phyloP scores from a whole-genome alignment of 2,797 vertebrate genomes.

The Anabas testudineus region DNA sequence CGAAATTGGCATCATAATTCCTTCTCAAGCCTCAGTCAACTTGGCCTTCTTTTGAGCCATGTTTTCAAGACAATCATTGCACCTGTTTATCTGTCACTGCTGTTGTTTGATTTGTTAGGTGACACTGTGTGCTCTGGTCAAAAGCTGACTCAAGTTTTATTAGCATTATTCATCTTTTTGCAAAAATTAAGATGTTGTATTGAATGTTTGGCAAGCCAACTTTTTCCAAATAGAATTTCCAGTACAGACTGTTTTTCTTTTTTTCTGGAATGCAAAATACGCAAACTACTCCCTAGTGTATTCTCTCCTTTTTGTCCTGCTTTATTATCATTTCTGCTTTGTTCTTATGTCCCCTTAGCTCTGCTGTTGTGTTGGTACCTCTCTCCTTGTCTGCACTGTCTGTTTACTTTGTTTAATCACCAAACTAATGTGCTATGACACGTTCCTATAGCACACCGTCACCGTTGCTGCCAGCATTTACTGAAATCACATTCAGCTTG shows the following conservation, averaged over 20 bases:
- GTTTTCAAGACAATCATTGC: slow-evolving; percentile 22
- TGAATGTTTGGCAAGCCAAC: not conserved
- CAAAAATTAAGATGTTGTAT: not conserved
- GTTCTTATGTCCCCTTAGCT: slow-evolving; percentile 10
- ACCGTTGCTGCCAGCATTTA: slow-evolving; percentile 57
- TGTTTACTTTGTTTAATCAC: slow-evolving; percentile 74
- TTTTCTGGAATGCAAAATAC: not conserved
- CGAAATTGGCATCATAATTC: slow-evolving; percentile 12
- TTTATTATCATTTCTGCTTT: not conserved
- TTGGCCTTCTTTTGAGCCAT: slow-evolving; percentile 17
- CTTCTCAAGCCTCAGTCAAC: slow-evolving; percentile 18
- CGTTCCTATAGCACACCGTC: slow-evolving; percentile 60
- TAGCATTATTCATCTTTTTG: not conserved
- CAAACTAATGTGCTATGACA: slow-evolving; percentile 72
- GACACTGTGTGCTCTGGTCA: slow-evolving; percentile 5
- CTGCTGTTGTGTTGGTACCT: slow-evolving; percentile 18
- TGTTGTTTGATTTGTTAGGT: slow-evolving; percentile 7
- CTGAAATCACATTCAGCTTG: slow-evolving; percentile 64
- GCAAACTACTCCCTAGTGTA: not conserved
- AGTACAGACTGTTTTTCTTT: not conserved
- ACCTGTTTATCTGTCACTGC: slow-evolving; percentile 23
- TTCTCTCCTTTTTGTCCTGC: slow-evolving; percentile 10
- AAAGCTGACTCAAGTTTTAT: not conserved
- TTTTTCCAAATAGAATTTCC: not conserved
- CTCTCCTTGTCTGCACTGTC: slow-evolving; percentile 55